Conservation (phyloP, 2,888 invertebrate genomes). For the Latrodectus hesperus region DNA sequence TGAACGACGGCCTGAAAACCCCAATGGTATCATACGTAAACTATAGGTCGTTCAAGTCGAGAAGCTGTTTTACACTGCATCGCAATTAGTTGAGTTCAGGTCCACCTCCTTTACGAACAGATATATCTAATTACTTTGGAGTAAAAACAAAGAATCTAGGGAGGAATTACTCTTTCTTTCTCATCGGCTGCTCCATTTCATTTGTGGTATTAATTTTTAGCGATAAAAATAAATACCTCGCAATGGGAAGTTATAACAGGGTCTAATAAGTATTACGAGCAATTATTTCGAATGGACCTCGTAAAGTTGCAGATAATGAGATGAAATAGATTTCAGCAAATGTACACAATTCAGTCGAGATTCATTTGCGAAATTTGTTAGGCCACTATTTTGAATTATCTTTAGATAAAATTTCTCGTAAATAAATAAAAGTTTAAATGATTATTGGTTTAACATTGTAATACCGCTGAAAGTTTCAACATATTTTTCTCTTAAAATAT, state of each 20-base stretch:
- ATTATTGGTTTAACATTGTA: too few relatives aligned
- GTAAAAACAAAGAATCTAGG: slow-evolving; percentile 3
- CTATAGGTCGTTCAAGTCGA: slow-evolving; percentile 24
- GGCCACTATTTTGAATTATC: too few relatives aligned
- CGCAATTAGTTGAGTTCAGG: slow-evolving; percentile 47
- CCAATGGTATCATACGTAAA: slow-evolving; percentile 38
- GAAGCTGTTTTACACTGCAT: slow-evolving; percentile 27
- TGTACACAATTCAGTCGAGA: too few relatives aligned
- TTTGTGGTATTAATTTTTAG: slow-evolving; percentile 11
- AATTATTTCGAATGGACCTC: not conserved
- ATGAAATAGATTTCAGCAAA: not conserved
- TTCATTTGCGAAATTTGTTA: too few relatives aligned
- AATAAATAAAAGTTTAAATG: too few relatives aligned
- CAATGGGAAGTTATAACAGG: not conserved
- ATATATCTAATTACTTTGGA: slow-evolving; percentile 12
- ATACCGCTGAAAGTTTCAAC: too few relatives aligned
- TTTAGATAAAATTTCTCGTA: too few relatives aligned
- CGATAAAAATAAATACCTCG: not conserved
- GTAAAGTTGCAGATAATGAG: not conserved
- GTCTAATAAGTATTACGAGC: not conserved
- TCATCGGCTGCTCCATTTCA: not conserved
- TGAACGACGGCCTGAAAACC: slow-evolving; percentile 4
- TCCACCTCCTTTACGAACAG: not conserved
- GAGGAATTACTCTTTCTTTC: not conserved
- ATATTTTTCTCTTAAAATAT: too few relatives aligned